Conservation (phyloP, 2,113 vertebrate species). For the Ursus arctos region DNA sequence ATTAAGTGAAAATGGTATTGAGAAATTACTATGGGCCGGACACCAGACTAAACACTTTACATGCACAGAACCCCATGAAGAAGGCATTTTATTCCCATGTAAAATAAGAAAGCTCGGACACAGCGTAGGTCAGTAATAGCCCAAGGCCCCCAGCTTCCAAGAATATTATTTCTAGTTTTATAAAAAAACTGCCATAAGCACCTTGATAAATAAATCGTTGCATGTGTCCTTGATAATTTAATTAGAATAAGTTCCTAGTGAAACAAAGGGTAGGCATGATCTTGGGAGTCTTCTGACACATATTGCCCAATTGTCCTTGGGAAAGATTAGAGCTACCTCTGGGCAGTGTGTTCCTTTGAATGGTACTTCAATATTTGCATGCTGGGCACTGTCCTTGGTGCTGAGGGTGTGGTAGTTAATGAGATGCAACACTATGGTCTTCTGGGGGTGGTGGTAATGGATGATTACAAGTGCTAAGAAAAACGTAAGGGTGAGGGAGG, state of each 20-base stretch:
- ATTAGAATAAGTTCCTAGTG: background rate
- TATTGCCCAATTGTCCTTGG: background rate
- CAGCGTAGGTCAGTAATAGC: background rate
- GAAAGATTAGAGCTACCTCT: background rate
- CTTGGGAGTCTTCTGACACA: background rate
- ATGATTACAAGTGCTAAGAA: background rate
- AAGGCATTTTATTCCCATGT: background rate
- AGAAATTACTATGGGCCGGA: background rate
- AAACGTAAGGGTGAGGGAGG: background rate
- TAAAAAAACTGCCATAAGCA: background rate
- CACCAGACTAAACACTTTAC: background rate
- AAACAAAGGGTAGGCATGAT: background rate
- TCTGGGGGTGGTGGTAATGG: too few species aligned
- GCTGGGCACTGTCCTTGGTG: slow-evolving; percentile 70
- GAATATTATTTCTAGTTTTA: background rate
- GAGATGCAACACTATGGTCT: background rate
- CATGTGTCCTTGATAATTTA: background rate
- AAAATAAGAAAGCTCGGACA: background rate
- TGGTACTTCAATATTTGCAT: rapidly evolving
- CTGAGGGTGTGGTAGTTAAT: background rate
- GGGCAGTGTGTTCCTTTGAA: rapidly evolving
- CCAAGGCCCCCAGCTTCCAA: background rate
- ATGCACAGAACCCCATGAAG: background rate
- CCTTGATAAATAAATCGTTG: slow-evolving; percentile 46
- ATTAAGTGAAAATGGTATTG: background rate